phyloP scores from a whole-genome alignment of 2,888 invertebrate genomes.

The Eupithecia pulchellata region DNA sequence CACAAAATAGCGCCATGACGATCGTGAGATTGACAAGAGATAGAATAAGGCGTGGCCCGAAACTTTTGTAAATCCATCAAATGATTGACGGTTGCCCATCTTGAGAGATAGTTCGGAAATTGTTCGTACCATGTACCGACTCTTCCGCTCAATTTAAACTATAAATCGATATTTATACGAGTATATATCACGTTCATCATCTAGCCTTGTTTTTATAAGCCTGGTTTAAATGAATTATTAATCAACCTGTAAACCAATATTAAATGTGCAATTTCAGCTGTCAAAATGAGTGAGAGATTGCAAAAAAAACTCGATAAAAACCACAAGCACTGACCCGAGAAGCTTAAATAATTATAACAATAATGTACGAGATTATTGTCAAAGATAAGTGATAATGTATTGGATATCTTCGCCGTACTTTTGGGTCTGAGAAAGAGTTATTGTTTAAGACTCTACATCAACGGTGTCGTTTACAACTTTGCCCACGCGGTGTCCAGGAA shows the following conservation, averaged over 20 bases:
- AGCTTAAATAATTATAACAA: slow-evolving; percentile 45
- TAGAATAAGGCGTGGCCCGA: slow-evolving; percentile 4
- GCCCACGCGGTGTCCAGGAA: background rate
- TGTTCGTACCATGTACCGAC: background rate
- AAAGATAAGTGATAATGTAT: slow-evolving; percentile 43
- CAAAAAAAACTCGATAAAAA: slow-evolving; percentile 42
- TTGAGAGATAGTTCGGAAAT: background rate
- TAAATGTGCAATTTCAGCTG: slow-evolving; percentile 28
- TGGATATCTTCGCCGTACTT: slow-evolving; percentile 34
- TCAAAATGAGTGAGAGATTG: slow-evolving; percentile 48
- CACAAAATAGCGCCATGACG: slow-evolving; percentile 11
- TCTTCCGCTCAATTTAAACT: background rate
- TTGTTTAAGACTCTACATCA: background rate
- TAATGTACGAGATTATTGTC: slow-evolving; percentile 46
- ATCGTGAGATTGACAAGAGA: slow-evolving; percentile 9
- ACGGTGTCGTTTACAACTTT: slow-evolving; percentile 8
- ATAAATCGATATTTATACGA: background rate
- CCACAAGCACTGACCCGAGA: slow-evolving; percentile 38
- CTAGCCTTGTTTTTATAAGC: background rate
- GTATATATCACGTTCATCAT: background rate
- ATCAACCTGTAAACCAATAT: background rate
- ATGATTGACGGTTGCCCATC: background rate
- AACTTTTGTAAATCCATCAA: slow-evolving; percentile 16
- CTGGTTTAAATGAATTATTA: background rate
- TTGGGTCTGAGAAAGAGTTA: slow-evolving; percentile 9